A percentile compares a stretch with the other conserved stretches of the same genome.
Evolutionary conservation across 2,113 vertebrate genomes (phyloP).

Genomic region (Notiomystis cincta): DNA sequence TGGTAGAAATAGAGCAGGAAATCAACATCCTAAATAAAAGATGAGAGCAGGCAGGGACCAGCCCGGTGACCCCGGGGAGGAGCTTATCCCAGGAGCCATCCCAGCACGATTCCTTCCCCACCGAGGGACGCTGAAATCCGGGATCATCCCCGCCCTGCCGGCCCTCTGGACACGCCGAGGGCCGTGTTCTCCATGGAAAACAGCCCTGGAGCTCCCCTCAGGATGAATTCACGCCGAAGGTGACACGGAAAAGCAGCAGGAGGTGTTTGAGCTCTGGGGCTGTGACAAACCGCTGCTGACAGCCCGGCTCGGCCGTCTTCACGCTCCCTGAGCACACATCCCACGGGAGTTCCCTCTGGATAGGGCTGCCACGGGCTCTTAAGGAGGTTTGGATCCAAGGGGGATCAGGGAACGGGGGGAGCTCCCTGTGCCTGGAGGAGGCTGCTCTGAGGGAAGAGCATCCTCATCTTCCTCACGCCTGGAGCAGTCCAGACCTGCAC

Average conservation of each 20-base stretch:
- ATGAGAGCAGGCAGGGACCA: neutral
- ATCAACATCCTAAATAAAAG: neutral
- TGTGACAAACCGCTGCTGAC: neutral
- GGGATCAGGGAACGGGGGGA: neutral
- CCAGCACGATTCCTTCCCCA: neutral
- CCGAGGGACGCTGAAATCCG: neutral
- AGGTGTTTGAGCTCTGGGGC: neutral
- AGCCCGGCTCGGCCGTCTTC: neutral
- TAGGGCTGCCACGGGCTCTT: fast-evolving
- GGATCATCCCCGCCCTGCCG: neutral
- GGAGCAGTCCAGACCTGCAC: neutral
- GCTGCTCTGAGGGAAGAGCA: neutral
- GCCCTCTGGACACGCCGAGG: neutral
- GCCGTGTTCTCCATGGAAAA: neutral
- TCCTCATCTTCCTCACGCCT: neutral
- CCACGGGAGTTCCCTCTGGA: neutral
- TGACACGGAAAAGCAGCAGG: neutral
- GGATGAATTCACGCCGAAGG: neutral
- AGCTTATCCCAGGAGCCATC: neutral
- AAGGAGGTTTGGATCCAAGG: fast-evolving
- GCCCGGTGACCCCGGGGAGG: neutral
- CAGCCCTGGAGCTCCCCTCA: neutral
- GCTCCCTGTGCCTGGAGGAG: fast-evolving
- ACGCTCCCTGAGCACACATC: neutral
- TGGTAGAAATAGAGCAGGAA: neutral